These are phyloP conservation scores for Porites lobata DNA, from an alignment of 92 coral and sea anemone species.

Conservation along the genomic window DNA sequence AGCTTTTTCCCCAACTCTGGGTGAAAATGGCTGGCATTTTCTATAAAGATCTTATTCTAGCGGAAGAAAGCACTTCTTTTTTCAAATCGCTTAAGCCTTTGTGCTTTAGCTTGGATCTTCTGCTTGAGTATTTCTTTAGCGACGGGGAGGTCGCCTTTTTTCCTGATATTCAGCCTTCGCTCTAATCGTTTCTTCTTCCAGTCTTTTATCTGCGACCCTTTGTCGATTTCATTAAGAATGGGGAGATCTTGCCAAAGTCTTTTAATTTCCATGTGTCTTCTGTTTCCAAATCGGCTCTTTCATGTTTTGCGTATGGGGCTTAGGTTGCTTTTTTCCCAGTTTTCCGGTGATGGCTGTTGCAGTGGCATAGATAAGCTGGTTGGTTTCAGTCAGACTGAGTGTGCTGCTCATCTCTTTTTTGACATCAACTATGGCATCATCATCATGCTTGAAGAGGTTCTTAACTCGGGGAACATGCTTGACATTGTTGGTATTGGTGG, in stretches of 20 bases:
- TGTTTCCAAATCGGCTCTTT: background rate
- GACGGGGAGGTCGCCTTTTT: background rate
- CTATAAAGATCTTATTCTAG: conserved; percentile 38
- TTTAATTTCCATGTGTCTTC: background rate
- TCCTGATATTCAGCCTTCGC: conserved; percentile 26
- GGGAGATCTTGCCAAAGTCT: background rate
- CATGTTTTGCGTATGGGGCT: background rate
- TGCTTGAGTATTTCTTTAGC: conserved; percentile 34
- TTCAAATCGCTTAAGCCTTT: conserved; percentile 12
- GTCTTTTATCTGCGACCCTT: background rate
- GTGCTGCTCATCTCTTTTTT: background rate
- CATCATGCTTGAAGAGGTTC: background rate
- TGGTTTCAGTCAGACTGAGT: background rate
- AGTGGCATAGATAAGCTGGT: conserved; percentile 9
- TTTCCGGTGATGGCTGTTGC: background rate
- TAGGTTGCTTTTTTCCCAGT: background rate
- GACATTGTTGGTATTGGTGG: conserved; percentile 7
- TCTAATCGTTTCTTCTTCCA: conserved; percentile 9
- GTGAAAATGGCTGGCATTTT: conserved; percentile 5
- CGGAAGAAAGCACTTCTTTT: conserved; percentile 9
- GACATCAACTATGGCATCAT: conserved; percentile 10
- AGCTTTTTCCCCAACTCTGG: conserved; percentile 14
- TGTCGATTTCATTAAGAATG: conserved; percentile 3
- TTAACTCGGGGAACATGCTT: background rate
- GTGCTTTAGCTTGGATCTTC: conserved; percentile 23